Percentiles rank a stretch among this genome's conserved stretches.
Evolutionary conservation across 2,888 invertebrate genomes (phyloP).

Genomic region (Plebejus argus): DNA sequence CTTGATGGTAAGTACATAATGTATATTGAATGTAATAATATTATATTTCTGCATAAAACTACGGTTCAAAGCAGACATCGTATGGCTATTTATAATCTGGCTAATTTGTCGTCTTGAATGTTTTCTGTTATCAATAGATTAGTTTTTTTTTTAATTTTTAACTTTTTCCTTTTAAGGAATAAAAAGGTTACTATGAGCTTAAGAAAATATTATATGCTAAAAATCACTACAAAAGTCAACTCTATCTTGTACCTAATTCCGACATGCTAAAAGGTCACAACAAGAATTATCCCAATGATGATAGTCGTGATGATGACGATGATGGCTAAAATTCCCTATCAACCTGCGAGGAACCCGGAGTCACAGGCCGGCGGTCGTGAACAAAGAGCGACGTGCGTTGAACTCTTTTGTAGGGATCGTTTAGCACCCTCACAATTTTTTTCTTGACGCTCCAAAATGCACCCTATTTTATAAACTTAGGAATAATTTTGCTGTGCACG

Average conservation of each 20-base stretch:
- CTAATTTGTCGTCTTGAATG: no score
- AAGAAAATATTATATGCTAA: no score
- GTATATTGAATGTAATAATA: no score
- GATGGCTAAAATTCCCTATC: neutral
- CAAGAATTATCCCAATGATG: neutral
- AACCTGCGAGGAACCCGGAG: slow-evolving; percentile 39
- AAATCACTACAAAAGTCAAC: no score
- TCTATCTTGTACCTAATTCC: neutral
- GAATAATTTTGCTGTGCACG: neutral
- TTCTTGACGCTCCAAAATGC: slow-evolving; percentile 42
- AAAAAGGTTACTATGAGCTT: no score
- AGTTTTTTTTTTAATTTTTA: no score
- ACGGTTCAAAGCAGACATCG: neutral
- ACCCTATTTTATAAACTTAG: slow-evolving; percentile 48
- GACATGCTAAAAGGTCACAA: neutral
- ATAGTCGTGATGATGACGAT: neutral
- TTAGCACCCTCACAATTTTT: slow-evolving; percentile 39
- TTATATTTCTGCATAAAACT: neutral
- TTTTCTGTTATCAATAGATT: no score
- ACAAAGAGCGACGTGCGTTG: slow-evolving; percentile 75
- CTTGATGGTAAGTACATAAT: no score
- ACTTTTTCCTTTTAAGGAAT: no score
- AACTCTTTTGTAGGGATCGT: slow-evolving; percentile 77
- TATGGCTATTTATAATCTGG: neutral
- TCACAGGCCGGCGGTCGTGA: slow-evolving; percentile 61